Evolutionary conservation across 37 sponge, comb jelly and placozoan species (phyloP), one percentile per base, ranked within the genome.

Genomic region (Agelas oroides): DNA sequence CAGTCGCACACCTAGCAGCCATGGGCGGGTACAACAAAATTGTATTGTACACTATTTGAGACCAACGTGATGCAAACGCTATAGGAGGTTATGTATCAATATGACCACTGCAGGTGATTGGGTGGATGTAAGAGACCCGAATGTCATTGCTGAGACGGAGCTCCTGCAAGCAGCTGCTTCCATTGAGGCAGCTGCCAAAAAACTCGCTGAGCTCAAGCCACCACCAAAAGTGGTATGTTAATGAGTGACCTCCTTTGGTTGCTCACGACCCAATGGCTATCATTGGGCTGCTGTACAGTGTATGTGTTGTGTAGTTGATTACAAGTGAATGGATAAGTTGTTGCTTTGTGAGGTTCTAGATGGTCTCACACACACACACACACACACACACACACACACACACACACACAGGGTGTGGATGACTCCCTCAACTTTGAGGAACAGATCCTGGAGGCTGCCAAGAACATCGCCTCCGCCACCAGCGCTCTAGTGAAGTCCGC

Each of bases 171-270:
- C 99, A 41, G 97, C 99, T 54, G 97, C 99, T 30, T 78, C 95
- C 61, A 96, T 99, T 71, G 99, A 99, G 75, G 90, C 90, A 20
- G 97, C 97, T 52, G 97, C 97, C 35, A 99, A 95, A 87, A 94
- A 94, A 70, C 95, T 99, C 28, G 80, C 89, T 0, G 85, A 93
- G 57, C 88, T 97, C 13, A 81, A 88, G 53, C 97, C 95, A 61
- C 53, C 78, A 61, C 21, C 31, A 18, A 60, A 38, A 37, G 74
- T 78, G 53, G 89, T 79, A 78, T 39, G 80, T 78, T 16, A 0
- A 65, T n/a, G n/a, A n/a, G n/a, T n/a, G n/a, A n/a, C n/a, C n/a
- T n/a, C n/a, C n/a, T n/a, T n/a, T n/a, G n/a, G n/a, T n/a, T n/a
- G n/a, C n/a, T n/a, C 25, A 64, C 62, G 3, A 13, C 68, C 31